phyloP scores from a whole-genome alignment of 2,888 invertebrate genomes.

The Caenorhabditis parvicauda region DNA sequence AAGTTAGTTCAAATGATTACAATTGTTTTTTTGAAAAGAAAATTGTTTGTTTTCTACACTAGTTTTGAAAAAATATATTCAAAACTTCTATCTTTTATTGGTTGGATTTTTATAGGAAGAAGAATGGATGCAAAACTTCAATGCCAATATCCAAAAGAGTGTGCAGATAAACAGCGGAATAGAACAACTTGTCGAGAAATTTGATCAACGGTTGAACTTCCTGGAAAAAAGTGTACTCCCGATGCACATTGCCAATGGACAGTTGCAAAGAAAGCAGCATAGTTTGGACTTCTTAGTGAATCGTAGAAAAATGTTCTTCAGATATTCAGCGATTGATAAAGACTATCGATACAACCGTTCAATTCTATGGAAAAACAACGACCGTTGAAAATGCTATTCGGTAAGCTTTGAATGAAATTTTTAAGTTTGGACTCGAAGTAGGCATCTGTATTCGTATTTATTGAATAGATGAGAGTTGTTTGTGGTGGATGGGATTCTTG shows the following conservation, averaged over 20 bases:
- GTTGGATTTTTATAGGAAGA: too few species aligned
- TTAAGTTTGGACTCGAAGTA: neutral
- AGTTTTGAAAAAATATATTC: too few species aligned
- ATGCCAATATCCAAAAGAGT: slow-evolving; percentile 45
- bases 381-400: slow-evolving; percentile 73
- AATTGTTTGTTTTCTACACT: too few species aligned
- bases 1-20: too few species aligned
- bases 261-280: slow-evolving; percentile 57
- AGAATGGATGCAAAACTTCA: slow-evolving; percentile 55
- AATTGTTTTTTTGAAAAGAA: too few species aligned
- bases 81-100: too few species aligned
- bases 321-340: slow-evolving; percentile 87
- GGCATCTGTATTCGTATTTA: neutral
- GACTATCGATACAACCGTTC: slow-evolving; percentile 86
- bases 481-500: too few species aligned
- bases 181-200: slow-evolving; percentile 39
- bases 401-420: slow-evolving; percentile 7
- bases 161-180: slow-evolving; percentile 35
- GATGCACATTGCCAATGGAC: slow-evolving; percentile 55
- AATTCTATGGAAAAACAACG: slow-evolving; percentile 89
- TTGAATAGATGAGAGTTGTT: too few species aligned
- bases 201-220: slow-evolving; percentile 41
- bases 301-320: slow-evolving; percentile 63
- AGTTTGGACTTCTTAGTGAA: slow-evolving; percentile 32
- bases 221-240: slow-evolving; percentile 55